These are phyloP conservation scores for Erpornis zantholeuca DNA, from an alignment of 2,113 vertebrate species.

Conservation along the genomic window DNA sequence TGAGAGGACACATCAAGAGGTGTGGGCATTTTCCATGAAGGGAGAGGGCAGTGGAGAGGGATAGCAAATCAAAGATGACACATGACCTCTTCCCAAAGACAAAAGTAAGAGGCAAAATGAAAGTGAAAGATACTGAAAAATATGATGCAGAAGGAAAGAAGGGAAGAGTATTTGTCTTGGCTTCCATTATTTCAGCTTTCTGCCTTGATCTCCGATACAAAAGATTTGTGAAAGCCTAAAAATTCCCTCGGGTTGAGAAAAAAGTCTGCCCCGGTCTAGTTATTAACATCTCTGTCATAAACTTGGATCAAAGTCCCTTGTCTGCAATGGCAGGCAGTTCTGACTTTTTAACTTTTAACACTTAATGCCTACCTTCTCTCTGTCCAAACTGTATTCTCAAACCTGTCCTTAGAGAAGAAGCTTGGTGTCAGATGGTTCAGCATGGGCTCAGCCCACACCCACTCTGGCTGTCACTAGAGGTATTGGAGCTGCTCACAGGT, in stretches of 20 bases:
- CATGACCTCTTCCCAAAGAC: not conserved
- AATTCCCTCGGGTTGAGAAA: not conserved
- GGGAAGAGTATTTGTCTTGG: not conserved
- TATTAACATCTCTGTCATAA: not conserved
- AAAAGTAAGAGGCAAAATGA: not conserved
- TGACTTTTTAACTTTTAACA: not conserved
- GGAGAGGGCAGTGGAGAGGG: not conserved
- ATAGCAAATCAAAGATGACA: not conserved
- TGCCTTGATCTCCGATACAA: not conserved
- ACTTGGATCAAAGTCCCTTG: not conserved
- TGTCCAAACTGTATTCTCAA: not conserved
- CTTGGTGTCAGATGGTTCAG: fast-evolving
- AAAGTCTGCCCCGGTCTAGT: not conserved
- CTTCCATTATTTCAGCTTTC: not conserved
- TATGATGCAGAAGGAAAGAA: not conserved
- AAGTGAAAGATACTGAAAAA: not conserved
- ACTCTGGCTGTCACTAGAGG: not conserved
- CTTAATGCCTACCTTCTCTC: not conserved
- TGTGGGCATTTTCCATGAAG: not conserved
- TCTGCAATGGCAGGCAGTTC: not conserved
- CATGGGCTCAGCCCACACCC: fast-evolving
- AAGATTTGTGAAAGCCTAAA: not conserved
- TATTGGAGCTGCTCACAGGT: not conserved
- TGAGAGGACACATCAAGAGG: not conserved
- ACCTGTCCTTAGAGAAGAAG: not conserved